A percentile compares a stretch with the other conserved stretches of the same genome.
These are phyloP conservation scores for Spea bombifrons DNA, from an alignment of 2,113 vertebrate species.

Conservation along the genomic window DNA sequence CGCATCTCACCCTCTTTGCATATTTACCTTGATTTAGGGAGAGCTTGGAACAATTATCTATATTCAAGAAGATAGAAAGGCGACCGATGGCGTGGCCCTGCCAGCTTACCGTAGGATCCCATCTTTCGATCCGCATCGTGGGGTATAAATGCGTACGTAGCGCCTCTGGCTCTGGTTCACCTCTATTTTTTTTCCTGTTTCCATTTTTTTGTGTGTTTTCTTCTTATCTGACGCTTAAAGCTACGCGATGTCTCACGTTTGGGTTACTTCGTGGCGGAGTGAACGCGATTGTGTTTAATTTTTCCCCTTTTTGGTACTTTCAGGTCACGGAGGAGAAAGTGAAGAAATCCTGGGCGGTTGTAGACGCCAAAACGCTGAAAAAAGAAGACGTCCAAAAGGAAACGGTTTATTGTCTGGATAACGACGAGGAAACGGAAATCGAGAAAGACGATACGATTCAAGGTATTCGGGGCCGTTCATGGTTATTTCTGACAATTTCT, in stretches of 20 bases:
- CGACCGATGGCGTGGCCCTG: conserved; percentile 80
- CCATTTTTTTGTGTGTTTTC: too few species aligned
- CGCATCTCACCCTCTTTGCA: conserved; percentile 19
- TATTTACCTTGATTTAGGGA: conserved; percentile 66
- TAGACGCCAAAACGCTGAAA: conserved; percentile 79
- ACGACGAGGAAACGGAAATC: conserved; percentile 93
- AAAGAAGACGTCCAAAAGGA: conserved; percentile 82
- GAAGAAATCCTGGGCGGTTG: conserved; percentile 80
- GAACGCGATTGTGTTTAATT: too few species aligned
- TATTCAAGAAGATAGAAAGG: conserved; percentile 84
- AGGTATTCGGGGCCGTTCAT: conserved; percentile 61
- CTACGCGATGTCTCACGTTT: too few species aligned
- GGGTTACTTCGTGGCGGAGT: too few species aligned
- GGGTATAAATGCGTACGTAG: conserved; percentile 90
- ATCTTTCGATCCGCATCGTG: conserved; percentile 82
- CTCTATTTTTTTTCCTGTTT: too few species aligned
- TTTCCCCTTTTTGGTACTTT: not conserved
- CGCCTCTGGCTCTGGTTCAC: too few species aligned
- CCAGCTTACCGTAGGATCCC: conserved; percentile 85
- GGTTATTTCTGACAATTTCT: too few species aligned
- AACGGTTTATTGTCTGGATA: conserved; percentile 87
- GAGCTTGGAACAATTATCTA: conserved; percentile 76
- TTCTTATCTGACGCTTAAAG: too few species aligned
- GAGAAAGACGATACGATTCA: conserved; percentile 84
- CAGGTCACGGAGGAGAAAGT: conserved; percentile 81